phyloP scores from a whole-genome alignment of 2,113 vertebrate species.

The Chaetodon auriga region DNA sequence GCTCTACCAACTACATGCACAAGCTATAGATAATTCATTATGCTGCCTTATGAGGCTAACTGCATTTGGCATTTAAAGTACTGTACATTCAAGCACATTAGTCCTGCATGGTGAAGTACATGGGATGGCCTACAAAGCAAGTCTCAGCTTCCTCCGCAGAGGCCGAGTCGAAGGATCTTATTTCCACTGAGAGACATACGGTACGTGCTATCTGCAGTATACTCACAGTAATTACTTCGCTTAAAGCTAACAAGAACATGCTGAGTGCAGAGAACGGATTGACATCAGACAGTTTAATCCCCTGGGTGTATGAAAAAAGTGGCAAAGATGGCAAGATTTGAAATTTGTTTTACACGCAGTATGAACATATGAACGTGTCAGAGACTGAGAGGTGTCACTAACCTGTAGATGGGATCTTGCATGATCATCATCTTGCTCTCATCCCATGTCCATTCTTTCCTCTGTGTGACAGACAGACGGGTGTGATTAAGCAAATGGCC shows the following conservation, averaged over 20 bases:
- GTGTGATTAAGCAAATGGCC: not conserved
- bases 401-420: slow-evolving; percentile 90
- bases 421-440: slow-evolving; percentile 90
- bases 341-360: not conserved
- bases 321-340: not conserved
- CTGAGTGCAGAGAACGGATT: not conserved
- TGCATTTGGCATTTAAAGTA: slow-evolving; percentile 28
- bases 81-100: slow-evolving; percentile 36
- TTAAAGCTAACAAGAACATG: not conserved
- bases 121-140: not conserved
- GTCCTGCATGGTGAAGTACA: slow-evolving; percentile 15
- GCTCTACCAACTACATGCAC: slow-evolving; percentile 26
- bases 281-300: not conserved
- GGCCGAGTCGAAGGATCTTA: not conserved
- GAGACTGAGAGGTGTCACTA: not conserved
- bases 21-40: slow-evolving; percentile 66
- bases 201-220: not conserved
- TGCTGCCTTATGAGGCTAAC: slow-evolving; percentile 3
- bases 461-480: slow-evolving; percentile 73
- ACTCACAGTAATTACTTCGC: not conserved
- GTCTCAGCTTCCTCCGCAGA: not conserved
- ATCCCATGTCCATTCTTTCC: slow-evolving; percentile 91
- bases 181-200: slow-evolving; percentile 17
- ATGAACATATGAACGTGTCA: not conserved
- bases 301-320: no score